Evolutionary conservation across 2,113 vertebrate species (phyloP).

Genomic region (human): GRCh38 chr6:25367001-25367500

Average conservation of each 20-base stretch:
- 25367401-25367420: background rate
- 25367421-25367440: background rate
- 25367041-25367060: background rate
- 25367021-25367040: background rate
- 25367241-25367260: background rate
- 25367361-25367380: background rate
- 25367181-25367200: background rate
- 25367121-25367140: background rate
- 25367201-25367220: background rate
- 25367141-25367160: background rate
- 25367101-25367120: slow-evolving; percentile 24
- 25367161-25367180: background rate
- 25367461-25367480: background rate
- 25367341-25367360: background rate
- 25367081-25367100: slow-evolving; percentile 41
- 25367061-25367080: slow-evolving; percentile 59
- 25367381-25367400: background rate
- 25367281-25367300: background rate
- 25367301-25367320: background rate
- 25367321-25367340: background rate
- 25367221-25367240: background rate
- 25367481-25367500: too few species aligned
- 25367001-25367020: slow-evolving; percentile 53
- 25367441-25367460: background rate
- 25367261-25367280: background rate